Evolutionary conservation across 2,888 invertebrate genomes (phyloP), one percentile per base, ranked within the genome.

Genomic region (Yponomeuta sedellus): DNA sequence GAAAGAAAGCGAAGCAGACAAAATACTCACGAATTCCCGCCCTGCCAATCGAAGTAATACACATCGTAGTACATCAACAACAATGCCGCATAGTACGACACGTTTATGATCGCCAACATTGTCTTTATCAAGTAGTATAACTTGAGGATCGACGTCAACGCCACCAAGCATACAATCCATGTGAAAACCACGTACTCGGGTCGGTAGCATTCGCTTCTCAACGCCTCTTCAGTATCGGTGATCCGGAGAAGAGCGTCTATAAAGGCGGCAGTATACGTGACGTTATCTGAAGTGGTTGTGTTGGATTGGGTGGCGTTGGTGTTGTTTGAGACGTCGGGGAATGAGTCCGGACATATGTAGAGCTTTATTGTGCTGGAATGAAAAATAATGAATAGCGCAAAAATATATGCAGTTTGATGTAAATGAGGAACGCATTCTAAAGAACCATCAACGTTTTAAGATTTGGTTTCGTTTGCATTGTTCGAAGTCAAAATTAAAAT

Each of bases 121-220:
- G 96, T 95, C 77, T 98, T 98, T 66, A 97, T 94, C 70, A 97
- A 83, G 78, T 97, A 97, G 79, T 97, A 97, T 20, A 98, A 89
- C 81, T 97, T 98, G 40, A 99, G 92, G 40, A 98, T 98, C 0
- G 98, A 97, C 0, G 98, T 97, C 68, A 97, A 88, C 0, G 97
- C 97, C 58, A 99, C 95, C 77, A 99, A 93, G 75, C 98, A 97
- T 20, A 99, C 89, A 66, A 98, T 95, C 96, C 98, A 98, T 3
- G 97, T 97, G 86, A 97, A 98, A 4, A 98, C 97, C 16, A 97
- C 94, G 78, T 98, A 98, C 83, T 98, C 97, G 0, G 96, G 95
- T 72, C 94, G 93, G 64, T 92, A 88, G 74, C 96, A 96, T 64
- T 91, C 88, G 0, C 72, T 78, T 56, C 66, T 62, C 61, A 69